phyloP scores from a whole-genome alignment of 2,113 vertebrate species.

The Crotalus horridus region DNA sequence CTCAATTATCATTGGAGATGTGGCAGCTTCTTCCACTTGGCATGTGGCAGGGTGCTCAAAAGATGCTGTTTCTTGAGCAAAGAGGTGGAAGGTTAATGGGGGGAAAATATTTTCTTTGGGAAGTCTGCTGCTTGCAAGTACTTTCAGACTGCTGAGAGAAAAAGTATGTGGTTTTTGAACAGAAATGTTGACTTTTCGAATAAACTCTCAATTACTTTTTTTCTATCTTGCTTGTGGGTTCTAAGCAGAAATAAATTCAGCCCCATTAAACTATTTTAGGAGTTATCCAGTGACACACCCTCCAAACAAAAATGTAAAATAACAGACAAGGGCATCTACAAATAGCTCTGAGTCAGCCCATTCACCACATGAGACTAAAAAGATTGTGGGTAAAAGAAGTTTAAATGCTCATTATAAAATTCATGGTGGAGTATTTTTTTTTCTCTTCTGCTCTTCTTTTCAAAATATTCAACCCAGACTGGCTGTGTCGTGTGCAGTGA shows the following conservation, averaged over 20 bases:
- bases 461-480: neutral
- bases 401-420: neutral
- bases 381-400: neutral
- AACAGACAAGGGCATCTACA: conserved; percentile 57
- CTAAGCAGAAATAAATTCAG: conserved; percentile 60
- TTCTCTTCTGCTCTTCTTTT: neutral
- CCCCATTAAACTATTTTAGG: conserved; percentile 49
- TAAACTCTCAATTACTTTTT: conserved; percentile 59
- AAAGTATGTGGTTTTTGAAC: conserved; percentile 37
- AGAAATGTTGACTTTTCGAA: conserved; percentile 53
- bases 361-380: conserved; percentile 31
- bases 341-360: conserved; percentile 48
- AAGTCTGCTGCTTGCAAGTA: conserved; percentile 38
- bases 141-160: neutral
- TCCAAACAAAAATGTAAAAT: conserved; percentile 61
- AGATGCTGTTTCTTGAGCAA: neutral
- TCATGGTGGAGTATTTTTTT: neutral
- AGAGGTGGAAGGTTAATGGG: neutral
- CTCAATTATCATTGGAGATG: neutral
- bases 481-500: neutral
- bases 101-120: conserved; percentile 1
- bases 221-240: conserved; percentile 55
- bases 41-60: neutral
- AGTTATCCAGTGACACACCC: conserved; percentile 59
- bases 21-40: neutral